Percentiles rank a stretch among this genome's conserved stretches.
These are phyloP conservation scores for Leptonema lineaticorne DNA, from an alignment of 1,140 invertebrate genomes.

Conservation along the genomic window DNA sequence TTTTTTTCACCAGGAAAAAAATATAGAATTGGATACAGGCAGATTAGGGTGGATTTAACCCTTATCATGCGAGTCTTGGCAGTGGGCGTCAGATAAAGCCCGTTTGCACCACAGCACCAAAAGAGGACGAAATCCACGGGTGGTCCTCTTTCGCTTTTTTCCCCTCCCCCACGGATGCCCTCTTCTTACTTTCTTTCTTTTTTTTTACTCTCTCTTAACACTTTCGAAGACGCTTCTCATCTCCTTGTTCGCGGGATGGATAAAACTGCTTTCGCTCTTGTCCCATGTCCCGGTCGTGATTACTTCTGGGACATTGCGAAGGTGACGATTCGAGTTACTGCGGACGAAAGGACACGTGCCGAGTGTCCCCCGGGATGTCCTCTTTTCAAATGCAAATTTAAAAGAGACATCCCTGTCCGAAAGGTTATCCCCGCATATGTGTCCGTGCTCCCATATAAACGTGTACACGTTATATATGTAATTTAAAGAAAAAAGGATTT, in stretches of 20 bases:
- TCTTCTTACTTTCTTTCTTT: background rate
- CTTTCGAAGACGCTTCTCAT: too few species aligned
- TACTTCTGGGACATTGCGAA: conserved; percentile 26
- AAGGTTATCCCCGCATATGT: background rate
- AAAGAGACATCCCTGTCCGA: background rate
- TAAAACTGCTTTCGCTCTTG: too few species aligned
- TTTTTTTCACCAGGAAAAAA: background rate
- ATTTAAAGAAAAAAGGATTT: background rate
- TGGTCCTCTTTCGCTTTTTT: background rate
- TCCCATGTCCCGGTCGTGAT: conserved; percentile 26
- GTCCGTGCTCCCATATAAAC: too few species aligned
- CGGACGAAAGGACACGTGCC: conserved; percentile 9
- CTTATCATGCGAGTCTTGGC: conserved; percentile 13
- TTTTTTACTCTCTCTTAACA: too few species aligned
- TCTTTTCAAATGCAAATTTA: conserved; percentile 12
- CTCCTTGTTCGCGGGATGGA: too few species aligned
- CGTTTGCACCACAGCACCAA: background rate
- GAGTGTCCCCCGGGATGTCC: background rate
- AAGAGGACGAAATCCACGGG: conserved; percentile 8
- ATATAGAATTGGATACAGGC: conserved; percentile 20
- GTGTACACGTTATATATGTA: too few species aligned
- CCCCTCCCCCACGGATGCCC: background rate
- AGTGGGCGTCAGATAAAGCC: background rate
- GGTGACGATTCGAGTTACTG: conserved; percentile 14
- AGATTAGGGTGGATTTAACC: conserved; percentile 26